Percentiles rank a stretch among this genome's conserved stretches.
These are phyloP conservation scores for Synergus umbraculus DNA, from an alignment of 2,888 invertebrate genomes.

Conservation along the genomic window DNA sequence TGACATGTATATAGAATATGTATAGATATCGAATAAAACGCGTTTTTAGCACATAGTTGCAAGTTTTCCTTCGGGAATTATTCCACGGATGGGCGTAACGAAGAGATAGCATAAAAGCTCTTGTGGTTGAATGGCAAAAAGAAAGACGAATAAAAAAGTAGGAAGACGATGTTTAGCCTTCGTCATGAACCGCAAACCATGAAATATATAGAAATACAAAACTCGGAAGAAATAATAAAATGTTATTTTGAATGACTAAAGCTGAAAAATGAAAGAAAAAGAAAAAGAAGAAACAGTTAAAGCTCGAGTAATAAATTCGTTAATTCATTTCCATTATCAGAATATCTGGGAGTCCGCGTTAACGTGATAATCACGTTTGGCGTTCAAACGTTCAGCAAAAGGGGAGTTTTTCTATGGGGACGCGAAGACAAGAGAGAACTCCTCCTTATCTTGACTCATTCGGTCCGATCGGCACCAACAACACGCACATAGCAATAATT, in stretches of 20 bases:
- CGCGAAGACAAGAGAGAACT: slow-evolving; percentile 28
- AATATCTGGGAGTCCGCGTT: slow-evolving; percentile 11
- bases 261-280: not conserved
- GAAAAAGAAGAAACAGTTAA: not conserved
- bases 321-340: slow-evolving; percentile 27
- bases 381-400: slow-evolving; percentile 22
- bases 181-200: not conserved
- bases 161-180: not conserved
- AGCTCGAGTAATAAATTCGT: not conserved
- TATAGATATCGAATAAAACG: not conserved
- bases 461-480: slow-evolving; percentile 58
- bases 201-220: not conserved
- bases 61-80: slow-evolving; percentile 57
- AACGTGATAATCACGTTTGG: slow-evolving; percentile 30
- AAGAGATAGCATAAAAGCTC: slow-evolving; percentile 37
- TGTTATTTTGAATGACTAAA: not conserved
- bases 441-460: slow-evolving; percentile 39
- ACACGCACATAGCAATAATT: slow-evolving; percentile 74
- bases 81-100: slow-evolving; percentile 62
- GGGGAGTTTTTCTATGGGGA: slow-evolving; percentile 31
- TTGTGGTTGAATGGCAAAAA: slow-evolving; percentile 52
- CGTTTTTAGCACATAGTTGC: slow-evolving; percentile 33
- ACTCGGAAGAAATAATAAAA: not conserved
- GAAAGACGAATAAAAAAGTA: not conserved
- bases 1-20: not conserved